Base-by-base conservation (phyloP, 2,797 vertebrate genomes). In the Gymnocypris eckloni region DNA sequence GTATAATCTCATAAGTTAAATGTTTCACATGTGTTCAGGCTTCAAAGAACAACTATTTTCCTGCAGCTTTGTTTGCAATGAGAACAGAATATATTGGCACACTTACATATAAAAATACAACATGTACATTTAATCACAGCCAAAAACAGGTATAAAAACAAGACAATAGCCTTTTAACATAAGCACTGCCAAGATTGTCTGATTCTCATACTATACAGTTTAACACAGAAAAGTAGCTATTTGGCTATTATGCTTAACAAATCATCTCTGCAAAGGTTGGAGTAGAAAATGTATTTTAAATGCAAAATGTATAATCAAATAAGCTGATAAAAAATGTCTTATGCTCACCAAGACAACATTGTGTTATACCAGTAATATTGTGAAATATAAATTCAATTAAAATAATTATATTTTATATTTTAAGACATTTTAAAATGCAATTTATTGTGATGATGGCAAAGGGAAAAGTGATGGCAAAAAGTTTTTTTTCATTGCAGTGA, bases 121-220 rank as follows among this genome's bases (percentile, higher is more conserved):
- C 48, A 7, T 75, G 20, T 6, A 33, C 25, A 75, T 52, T 50
- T 33, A 75, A 52, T 52, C 3, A 20, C 48, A 33, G 16, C 45
- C 45, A 50, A 2, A 52, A 50, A 50, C 4, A 48, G 7, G 13
- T 12, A 28, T 25, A 16, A 43, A 48, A n/a, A n/a, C 2, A n/a
- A 15, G 39, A 4, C 67, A 12, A 3, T 33, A 20, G 16, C 37
- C 4, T 6, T 0, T 56, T 56, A 39, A n/a, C 39, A 15, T 28
- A 79, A 28, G 41, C 39, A 45, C 56, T 64, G 43, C 11, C 61
- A 80, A 79, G 59, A 28, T 15, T 79, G 15, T 15, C 45, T 81
- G 61, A 80, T 80, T 67, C 12, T 67, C 28, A 67, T 64, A 28
- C 22, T 12, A 45, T 28, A 79, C 59, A 79, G 37, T 4, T 78